Base-by-base conservation (phyloP, 1,140 invertebrate genomes). In the Scaptomyza pallida region DNA sequence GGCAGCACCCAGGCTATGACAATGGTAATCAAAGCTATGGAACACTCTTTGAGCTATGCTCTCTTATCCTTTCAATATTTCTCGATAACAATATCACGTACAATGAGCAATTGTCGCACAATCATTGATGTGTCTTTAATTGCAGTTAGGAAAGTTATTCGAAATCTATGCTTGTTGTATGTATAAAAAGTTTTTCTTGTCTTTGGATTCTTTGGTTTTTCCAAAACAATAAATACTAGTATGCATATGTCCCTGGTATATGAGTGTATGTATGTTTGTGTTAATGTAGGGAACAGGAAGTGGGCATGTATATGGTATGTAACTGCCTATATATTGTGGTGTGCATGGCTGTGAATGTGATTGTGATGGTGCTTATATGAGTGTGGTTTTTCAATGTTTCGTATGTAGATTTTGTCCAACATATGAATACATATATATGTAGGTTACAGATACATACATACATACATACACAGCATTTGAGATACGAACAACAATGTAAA, bases 1-100 rank as follows among this genome's bases (percentile, higher is more conserved):
- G 63, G 72, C 55, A 65, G 57, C 60, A 75, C 68, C 60, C 72
- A 72, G 68, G 37, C 71, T 83, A 82, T 82, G 78, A 82, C 78
- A 82, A 82, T 82, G 78, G 78, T 82, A 82, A 82, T 83, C 78
- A 61, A 45, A 56, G 59, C 63, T 62, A 63, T 40, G 50, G 61
- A 64, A 45, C 5, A 52, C 5, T 30, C 62, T 55, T 9, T 23
- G 21, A 51, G 15, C 48, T 52, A 40, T 41, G 16, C 44, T 51
- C 52, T 19, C 40, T 40, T n/a, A n/a, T n/a, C n/a, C n/a, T 56
- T 23, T 30, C 2, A 35, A 35, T 35, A 35, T 12, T 19, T 44
- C 16, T 4, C n/a, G n/a, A n/a, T n/a, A n/a, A n/a, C n/a, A n/a
- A n/a, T n/a, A n/a, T n/a, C n/a, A n/a, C n/a, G n/a, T n/a, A n/a